Base-by-base conservation (phyloP, 2,113 vertebrate species). In the Pluvianellus socialis region DNA sequence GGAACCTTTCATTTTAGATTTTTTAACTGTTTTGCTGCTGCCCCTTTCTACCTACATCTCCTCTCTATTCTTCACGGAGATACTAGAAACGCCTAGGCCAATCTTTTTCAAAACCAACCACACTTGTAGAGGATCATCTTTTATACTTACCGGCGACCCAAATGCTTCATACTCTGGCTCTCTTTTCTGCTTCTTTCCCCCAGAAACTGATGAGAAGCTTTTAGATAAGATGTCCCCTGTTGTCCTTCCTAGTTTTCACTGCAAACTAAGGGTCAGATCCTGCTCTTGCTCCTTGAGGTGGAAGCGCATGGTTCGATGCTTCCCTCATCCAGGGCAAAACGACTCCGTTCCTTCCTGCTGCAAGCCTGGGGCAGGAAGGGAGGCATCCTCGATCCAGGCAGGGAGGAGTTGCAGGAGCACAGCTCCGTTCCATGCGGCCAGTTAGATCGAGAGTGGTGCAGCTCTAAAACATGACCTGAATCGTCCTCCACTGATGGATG, bases 341-440 rank as follows among this genome's bases (percentile, higher is more conserved):
- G 3, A 53, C 63, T 7, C 11, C 6, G 4, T 26, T 40, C 12
- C 12, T 21, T 28, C 49, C 73, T 44, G 28, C n/a, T 65, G 55
- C 33, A 12, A 59, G 47, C 7, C 26, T 8, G 5, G 52, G 58
- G 49, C 49, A 68, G n/a, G 59, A 42, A 22, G 13, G 49, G 20
- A 84, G 76, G 38, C 9, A 9, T 38, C 38, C 38, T 38, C 38
- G 38, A 38, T 38, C 38, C 38, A 38, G 38, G 30, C 20, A 9
- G 30, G 59, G 70, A 42, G 3, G 5, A 8, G 61, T 8, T n/a
- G 26, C 38, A 63, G 95, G 18, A 79, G 13, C n/a, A 17, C 2
- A 0, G 44, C 30, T 79, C 27, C 6, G 7, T 45, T 72, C 63
- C 35, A 3, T 1, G 0, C 45, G 40, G 49, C 17, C 52, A 27